A percentile compares a stretch with the other conserved stretches of the same genome.
Conservation (phyloP, 2,888 invertebrate species). For the Eutolmus rufibarbis region DNA sequence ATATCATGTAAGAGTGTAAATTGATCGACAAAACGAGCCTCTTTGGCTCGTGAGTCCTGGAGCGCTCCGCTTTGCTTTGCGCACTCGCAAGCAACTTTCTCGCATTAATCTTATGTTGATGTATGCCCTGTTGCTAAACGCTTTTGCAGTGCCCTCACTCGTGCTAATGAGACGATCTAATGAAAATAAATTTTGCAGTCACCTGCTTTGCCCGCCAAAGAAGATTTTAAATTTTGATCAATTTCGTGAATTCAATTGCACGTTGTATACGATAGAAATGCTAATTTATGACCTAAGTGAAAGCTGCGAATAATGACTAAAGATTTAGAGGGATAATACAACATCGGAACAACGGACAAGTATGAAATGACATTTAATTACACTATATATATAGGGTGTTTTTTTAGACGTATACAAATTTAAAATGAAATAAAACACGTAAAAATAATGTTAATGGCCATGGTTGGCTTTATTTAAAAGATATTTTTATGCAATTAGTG, state of each 20-base stretch:
- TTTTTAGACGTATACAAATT: too few relatives aligned
- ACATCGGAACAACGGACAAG: not conserved
- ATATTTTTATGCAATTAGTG: too few relatives aligned
- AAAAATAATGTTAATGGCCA: too few relatives aligned
- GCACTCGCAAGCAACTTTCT: not conserved
- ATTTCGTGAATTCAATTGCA: conserved; percentile 13
- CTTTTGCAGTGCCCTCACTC: not conserved
- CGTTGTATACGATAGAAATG: not conserved
- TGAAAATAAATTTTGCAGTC: conserved; percentile 35
- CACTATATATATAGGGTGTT: too few relatives aligned
- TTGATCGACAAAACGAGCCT: not conserved
- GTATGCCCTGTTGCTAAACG: not conserved
- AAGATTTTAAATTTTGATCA: not conserved
- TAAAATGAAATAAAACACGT: too few relatives aligned
- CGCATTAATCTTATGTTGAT: conserved; percentile 1
- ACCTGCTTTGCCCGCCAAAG: not conserved
- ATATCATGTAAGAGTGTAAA: conserved; percentile 28
- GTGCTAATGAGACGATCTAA: conserved; percentile 20
- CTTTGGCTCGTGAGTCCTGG: not conserved
- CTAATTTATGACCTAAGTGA: not conserved
- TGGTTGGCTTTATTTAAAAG: too few relatives aligned
- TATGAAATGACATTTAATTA: not conserved
- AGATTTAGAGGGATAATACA: too few relatives aligned
- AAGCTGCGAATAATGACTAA: not conserved
- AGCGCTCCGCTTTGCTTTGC: not conserved